Conservation (phyloP, 2,113 vertebrate genomes). For the Leptobrachium ailaonicum region DNA sequence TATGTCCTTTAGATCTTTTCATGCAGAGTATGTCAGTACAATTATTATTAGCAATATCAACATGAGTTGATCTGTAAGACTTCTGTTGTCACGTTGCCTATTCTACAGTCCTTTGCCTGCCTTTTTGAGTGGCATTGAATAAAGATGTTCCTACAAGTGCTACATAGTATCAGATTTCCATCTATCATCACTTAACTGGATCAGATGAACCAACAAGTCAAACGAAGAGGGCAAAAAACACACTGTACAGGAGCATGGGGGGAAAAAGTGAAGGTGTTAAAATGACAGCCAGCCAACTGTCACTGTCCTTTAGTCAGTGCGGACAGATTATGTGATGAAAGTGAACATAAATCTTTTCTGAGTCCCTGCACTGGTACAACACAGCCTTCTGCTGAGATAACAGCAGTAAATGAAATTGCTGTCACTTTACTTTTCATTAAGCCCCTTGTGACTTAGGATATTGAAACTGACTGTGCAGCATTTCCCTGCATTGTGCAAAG, state of each 20-base stretch:
- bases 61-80: no score
- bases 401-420: conserved; percentile 19
- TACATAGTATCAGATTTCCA: background rate
- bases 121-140: background rate
- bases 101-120: no score
- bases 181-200: background rate
- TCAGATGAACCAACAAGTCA: background rate
- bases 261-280: background rate
- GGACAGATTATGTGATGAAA: conserved; percentile 11
- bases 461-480: conserved; percentile 11
- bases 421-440: conserved; percentile 31
- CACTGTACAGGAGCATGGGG: background rate
- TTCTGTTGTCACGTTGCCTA: no score
- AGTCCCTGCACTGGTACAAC: conserved; percentile 3
- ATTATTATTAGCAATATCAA: no score
- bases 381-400: conserved; percentile 17
- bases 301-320: background rate
- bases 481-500: conserved; percentile 14
- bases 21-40: no score
- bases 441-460: conserved; percentile 12
- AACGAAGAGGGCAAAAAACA: background rate
- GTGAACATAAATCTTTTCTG: conserved; percentile 27
- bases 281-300: conserved; percentile 20
- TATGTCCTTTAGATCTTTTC: no score
- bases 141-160: background rate